phyloP scores from a whole-genome alignment of 2,888 invertebrate species.

The Cheilosia variabilis region DNA sequence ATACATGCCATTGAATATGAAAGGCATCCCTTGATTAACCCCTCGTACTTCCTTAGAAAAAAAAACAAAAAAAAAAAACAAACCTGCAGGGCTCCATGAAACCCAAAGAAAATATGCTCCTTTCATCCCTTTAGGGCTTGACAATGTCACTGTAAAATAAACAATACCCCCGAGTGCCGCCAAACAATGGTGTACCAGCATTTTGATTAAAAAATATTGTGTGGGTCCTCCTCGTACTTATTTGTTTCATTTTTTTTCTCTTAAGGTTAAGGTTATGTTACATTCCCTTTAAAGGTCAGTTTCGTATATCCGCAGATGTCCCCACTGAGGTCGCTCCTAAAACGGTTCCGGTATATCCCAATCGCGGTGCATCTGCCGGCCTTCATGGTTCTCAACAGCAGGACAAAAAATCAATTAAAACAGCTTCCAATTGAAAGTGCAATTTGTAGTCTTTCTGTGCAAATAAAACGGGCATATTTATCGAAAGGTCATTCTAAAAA shows the following conservation, averaged over 20 bases:
- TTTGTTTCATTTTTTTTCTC: not conserved
- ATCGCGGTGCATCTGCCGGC: not conserved
- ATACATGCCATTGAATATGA: slow-evolving; percentile 36
- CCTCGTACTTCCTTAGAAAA: not conserved
- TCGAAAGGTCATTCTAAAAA: slow-evolving; percentile 26
- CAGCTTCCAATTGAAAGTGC: slow-evolving; percentile 1
- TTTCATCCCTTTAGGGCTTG: slow-evolving; percentile 28
- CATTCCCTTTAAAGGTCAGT: slow-evolving; percentile 23
- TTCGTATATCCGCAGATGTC: not conserved
- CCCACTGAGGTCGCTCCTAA: not conserved
- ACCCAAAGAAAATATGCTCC: slow-evolving; percentile 12
- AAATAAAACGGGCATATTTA: slow-evolving; percentile 13
- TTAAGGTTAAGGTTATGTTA: not conserved
- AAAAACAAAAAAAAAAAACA: not conserved
- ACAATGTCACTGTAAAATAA: slow-evolving; percentile 27
- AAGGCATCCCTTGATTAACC: slow-evolving; percentile 26
- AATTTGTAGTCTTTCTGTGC: slow-evolving; percentile 3
- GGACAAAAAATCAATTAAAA: slow-evolving; percentile 21
- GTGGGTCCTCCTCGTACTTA: not conserved
- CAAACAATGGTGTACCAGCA: slow-evolving; percentile 3
- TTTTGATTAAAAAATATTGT: slow-evolving; percentile 40
- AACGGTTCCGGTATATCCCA: not conserved
- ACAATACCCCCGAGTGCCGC: slow-evolving; percentile 38
- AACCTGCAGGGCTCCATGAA: not conserved
- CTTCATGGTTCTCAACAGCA: not conserved